Conservation (phyloP, 2,797 vertebrate species). For the Lacerta agilis region DNA sequence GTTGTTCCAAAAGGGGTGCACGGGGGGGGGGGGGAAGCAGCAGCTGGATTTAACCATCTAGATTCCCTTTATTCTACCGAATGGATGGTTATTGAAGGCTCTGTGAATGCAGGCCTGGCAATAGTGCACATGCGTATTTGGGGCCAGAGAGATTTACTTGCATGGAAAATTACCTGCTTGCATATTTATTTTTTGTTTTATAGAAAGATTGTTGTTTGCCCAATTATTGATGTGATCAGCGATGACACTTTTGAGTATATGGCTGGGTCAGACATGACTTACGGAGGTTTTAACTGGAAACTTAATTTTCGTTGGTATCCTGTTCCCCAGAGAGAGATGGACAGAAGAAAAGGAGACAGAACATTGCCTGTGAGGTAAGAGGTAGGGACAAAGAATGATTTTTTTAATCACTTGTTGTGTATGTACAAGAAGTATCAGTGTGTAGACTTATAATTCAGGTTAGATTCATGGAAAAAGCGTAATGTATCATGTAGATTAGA, state of each 20-base stretch:
- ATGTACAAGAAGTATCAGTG: not conserved
- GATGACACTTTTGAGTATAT: conserved; percentile 98
- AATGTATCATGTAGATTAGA: not conserved
- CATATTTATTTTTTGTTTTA: conserved; percentile 25
- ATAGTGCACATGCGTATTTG: not conserved
- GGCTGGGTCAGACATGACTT: conserved; percentile 99
- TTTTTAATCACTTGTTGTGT: rapidly evolving
- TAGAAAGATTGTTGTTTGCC: conserved; percentile 89
- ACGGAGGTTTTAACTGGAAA: conserved; percentile 98
- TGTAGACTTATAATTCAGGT: not conserved
- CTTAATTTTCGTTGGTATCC: conserved; percentile 99
- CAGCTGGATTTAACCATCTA: not conserved
- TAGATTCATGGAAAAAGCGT: not conserved
- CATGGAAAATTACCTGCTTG: not conserved
- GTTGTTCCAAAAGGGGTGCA: not conserved
- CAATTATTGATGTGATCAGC: conserved; percentile 94
- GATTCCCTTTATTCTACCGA: not conserved
- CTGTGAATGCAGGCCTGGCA: not conserved
- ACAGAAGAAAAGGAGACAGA: conserved; percentile 95
- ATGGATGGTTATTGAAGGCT: not conserved
- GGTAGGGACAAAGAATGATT: rapidly evolving
- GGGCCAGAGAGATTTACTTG: not conserved
- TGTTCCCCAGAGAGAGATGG: conserved; percentile 97
- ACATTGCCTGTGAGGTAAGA: conserved; percentile 92
- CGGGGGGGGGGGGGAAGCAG: not conserved